Evolutionary conservation across 2,888 invertebrate species (phyloP), one percentile per base, ranked within the genome.

Genomic region (Notodonta ziczac): DNA sequence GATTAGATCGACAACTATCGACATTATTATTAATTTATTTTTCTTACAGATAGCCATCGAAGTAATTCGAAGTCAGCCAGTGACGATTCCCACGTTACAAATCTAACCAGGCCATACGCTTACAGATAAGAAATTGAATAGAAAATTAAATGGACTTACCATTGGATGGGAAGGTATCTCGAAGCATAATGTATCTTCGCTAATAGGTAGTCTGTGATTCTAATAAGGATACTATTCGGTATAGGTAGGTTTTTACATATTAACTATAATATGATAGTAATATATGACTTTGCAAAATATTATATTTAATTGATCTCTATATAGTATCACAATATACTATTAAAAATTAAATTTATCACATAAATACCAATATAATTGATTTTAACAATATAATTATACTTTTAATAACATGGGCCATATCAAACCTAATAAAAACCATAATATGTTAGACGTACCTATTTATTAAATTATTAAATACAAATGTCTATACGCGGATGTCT

Each of bases 1-100:
- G 88, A 91, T 90, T 81, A 82, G 77, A 89, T 89, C 89, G 70
- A 74, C 70, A 80, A 77, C 80, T 83, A 88, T 89, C 84, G 83
- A 83, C 82, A 82, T 85, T 84, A 86, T 88, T 89, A 90, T 89
- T 88, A 90, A 89, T 88, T 87, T 83, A 88, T 87, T 88, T 87
- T 89, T 87, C 84, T 83, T 74, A 69, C 57, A 66, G 91, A 91
- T 91, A 89, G 75, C 66, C 83, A 90, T 92, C 90, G 75, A 81
- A 83, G 86, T 91, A 91, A 91, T 89, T 88, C 88, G 86, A 77
- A 85, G 83, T 78, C 83, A 80, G 80, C 76, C 82, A 82, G 82
- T 85, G 83, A 86, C 78, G 82, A 86, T 90, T 92, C 91, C 87
- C 91, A 92, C 91, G 91, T 88, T 86, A 87, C 86, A 76, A 84